Conservation (phyloP, 2,797 vertebrate species). For the Anolis apletophallus region DNA sequence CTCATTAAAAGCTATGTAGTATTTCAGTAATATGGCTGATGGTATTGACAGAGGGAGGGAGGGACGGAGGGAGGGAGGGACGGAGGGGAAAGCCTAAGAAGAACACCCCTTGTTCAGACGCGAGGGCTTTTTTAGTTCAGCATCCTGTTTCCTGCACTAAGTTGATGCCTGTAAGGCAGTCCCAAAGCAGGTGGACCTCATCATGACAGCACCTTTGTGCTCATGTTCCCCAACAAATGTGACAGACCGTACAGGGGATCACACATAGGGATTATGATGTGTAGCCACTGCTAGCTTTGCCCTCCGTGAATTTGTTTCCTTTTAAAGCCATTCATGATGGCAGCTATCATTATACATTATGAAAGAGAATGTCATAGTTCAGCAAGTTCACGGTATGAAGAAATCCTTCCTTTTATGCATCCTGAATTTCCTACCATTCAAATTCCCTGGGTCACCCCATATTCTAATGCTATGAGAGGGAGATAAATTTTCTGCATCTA, state of each 20-base stretch:
- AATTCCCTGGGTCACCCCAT: background rate
- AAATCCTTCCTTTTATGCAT: background rate
- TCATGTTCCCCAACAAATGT: background rate
- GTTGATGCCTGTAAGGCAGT: background rate
- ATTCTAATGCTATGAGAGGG: background rate
- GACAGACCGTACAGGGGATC: background rate
- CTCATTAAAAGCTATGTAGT: constrained; percentile 5
- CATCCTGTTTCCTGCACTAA: background rate
- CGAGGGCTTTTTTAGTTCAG: background rate
- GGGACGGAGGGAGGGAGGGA: too few species aligned
- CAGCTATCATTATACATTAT: background rate
- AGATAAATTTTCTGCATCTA: background rate
- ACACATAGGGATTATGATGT: background rate
- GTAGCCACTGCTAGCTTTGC: background rate
- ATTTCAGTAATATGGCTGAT: constrained; percentile 4
- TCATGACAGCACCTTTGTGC: background rate
- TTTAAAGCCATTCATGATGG: background rate
- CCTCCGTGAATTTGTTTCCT: background rate
- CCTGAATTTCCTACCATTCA: background rate
- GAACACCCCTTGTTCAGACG: background rate
- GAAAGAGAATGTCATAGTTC: background rate
- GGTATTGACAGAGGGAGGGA: background rate
- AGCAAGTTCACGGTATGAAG: background rate
- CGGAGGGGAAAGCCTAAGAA: background rate
- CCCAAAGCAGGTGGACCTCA: too few species aligned